These are phyloP conservation scores for Homarus americanus DNA, from an alignment of 1,140 invertebrate species.

Conservation along the genomic window DNA sequence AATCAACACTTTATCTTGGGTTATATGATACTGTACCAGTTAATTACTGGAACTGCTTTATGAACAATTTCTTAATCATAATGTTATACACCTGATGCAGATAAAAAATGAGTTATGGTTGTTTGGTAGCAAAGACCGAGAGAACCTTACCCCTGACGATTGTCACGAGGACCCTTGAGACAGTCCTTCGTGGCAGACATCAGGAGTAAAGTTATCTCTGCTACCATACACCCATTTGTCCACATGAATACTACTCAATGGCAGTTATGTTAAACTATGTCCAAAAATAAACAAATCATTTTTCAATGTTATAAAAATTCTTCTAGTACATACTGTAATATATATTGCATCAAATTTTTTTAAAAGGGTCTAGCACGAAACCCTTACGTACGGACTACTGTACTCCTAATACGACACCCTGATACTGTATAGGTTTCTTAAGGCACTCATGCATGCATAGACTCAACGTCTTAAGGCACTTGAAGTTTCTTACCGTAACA, in stretches of 20 bases:
- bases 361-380: background rate
- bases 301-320: background rate
- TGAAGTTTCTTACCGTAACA: slow-evolving; percentile 2
- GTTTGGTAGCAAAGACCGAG: too few species aligned
- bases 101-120: background rate
- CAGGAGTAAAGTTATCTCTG: background rate
- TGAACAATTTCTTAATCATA: background rate
- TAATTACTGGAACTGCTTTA: background rate
- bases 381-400: background rate
- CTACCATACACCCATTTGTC: too few species aligned
- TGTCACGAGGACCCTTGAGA: too few species aligned
- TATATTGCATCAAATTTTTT: background rate
- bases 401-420: background rate
- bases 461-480: background rate
- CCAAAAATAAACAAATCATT: background rate
- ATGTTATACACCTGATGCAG: background rate
- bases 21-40: background rate
- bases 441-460: slow-evolving; percentile 4
- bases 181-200: too few species aligned
- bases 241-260: too few species aligned
- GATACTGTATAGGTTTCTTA: background rate
- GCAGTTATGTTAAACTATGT: background rate
- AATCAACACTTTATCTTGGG: background rate
- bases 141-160: too few species aligned
- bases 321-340: background rate